Conservation (phyloP, 2,797 vertebrate species). For the Lepilemur septentrionalis region DNA sequence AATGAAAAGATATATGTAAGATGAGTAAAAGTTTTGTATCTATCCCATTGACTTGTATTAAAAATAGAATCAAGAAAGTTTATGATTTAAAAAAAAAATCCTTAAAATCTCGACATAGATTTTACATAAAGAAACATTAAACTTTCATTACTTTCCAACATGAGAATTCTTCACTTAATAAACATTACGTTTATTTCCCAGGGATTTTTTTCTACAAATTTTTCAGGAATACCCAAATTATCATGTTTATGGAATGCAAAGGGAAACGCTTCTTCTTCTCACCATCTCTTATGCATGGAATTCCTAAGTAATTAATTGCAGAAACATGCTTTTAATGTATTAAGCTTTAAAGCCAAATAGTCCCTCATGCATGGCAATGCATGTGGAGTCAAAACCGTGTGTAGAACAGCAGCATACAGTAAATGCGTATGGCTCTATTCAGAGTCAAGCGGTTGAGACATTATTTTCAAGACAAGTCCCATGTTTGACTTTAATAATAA, state of each 20-base stretch:
- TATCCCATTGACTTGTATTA: not conserved
- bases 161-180: not conserved
- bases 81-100: not conserved
- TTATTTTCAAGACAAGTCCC: slow-evolving; percentile 12
- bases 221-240: not conserved
- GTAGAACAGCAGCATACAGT: not conserved
- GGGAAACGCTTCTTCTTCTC: not conserved
- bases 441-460: not conserved
- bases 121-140: not conserved
- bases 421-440: not conserved
- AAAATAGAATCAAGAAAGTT: not conserved
- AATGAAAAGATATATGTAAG: not conserved
- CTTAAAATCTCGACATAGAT: not conserved
- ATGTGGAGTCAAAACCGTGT: not conserved
- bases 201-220: not conserved
- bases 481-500: slow-evolving; percentile 27
- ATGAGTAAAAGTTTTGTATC: not conserved
- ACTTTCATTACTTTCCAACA: not conserved
- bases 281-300: not conserved
- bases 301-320: not conserved
- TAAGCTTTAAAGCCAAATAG: slow-evolving; percentile 4
- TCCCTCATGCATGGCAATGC: not conserved
- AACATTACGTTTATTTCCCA: not conserved
- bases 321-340: not conserved
- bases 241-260: not conserved